phyloP scores from a whole-genome alignment of 2,113 vertebrate species.

The Megaptera novaeangliae region DNA sequence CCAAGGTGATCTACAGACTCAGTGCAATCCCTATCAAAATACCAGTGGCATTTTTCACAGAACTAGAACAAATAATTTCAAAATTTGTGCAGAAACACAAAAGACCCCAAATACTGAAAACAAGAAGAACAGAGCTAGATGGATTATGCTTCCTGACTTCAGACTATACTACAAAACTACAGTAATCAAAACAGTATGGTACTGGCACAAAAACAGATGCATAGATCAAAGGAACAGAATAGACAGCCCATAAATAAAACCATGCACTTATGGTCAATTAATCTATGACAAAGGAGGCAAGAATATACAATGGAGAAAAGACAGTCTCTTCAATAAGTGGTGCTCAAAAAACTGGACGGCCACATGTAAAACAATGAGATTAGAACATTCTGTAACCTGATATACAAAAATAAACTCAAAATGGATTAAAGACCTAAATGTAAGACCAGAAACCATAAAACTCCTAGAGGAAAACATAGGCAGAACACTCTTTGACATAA shows the following conservation, averaged over 20 bases:
- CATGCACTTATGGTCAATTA: not conserved
- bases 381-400: not conserved
- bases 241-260: not conserved
- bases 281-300: not conserved
- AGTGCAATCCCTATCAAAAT: no score
- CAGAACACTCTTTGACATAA: not conserved
- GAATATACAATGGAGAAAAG: not conserved
- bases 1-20: no score
- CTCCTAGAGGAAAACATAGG: not conserved
- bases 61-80: not conserved
- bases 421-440: not conserved
- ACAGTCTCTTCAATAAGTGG: not conserved
- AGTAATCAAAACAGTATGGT: not conserved
- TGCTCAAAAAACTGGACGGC: not conserved
- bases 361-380: not conserved
- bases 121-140: not conserved
- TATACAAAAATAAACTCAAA: not conserved
- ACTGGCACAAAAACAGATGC: not conserved
- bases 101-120: not conserved
- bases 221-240: not conserved
- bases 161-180: not conserved
- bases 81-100: not conserved
- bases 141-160: not conserved
- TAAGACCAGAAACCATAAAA: not conserved
- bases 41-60: not conserved